A percentile compares a stretch with the other conserved stretches of the same genome.
Evolutionary conservation across 2,113 vertebrate species (phyloP).

Genomic region (Poicephalus meyeri): DNA sequence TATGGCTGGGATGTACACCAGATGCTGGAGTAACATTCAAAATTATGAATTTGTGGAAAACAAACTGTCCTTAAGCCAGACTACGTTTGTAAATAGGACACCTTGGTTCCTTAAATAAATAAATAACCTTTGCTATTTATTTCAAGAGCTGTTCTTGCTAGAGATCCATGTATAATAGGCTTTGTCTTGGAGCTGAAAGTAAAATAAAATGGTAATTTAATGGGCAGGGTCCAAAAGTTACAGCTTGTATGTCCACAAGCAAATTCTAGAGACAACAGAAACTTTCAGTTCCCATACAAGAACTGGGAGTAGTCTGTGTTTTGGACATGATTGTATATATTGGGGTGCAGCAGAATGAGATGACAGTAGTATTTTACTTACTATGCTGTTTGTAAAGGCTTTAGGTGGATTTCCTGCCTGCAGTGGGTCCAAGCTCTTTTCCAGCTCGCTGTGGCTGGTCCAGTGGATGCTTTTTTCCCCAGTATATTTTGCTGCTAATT

Average conservation of each 20-base stretch:
- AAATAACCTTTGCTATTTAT: constrained; percentile 39
- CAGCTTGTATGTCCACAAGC: not conserved
- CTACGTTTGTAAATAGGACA: constrained; percentile 1
- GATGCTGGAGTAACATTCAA: not conserved
- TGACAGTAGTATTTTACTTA: not conserved
- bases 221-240: not conserved
- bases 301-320: not conserved
- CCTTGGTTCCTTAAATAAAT: not conserved
- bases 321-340: not conserved
- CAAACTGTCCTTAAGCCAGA: not conserved
- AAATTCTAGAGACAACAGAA: not conserved
- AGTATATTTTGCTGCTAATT: constrained; percentile 33
- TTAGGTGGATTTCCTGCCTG: constrained; percentile 10
- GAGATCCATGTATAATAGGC: constrained; percentile 3
- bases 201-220: not conserved
- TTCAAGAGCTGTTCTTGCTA: constrained; percentile 14
- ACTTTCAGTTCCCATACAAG: not conserved
- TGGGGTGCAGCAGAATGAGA: not conserved
- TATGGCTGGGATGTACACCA: not conserved
- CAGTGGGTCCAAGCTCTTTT: not conserved
- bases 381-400: constrained; percentile 1
- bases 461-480: not conserved
- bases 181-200: not conserved
- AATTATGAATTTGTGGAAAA: not conserved
- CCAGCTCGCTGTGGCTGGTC: not conserved